Base-by-base conservation (phyloP, 2,888 invertebrate species). In the Sipha maydis region DNA sequence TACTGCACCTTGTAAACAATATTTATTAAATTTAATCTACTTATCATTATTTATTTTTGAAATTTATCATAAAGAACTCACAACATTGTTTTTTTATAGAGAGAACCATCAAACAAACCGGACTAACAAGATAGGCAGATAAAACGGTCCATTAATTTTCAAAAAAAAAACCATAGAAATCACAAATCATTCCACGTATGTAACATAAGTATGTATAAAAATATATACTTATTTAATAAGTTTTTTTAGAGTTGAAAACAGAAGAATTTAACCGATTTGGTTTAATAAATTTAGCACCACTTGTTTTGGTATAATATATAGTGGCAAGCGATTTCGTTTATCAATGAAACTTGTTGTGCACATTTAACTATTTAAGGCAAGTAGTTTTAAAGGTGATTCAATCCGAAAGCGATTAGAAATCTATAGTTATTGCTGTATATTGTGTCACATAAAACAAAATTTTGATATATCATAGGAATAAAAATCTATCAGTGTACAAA, bases 371-470 rank as follows among this genome's bases (percentile, higher is more conserved):
- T 71, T 71, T 85, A 85, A 85, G 84, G 84, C 76, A 67, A 31
- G 84, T 85, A 28, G 41, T 76, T 77, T 84, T 85, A 31, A 85
- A 85, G 76, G 67, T 67, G 84, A 85, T 85, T 77, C 67, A 67
- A 67, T 85, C 61, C 67, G 84, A 85, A 85, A 76, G 76, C 76
- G 76, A 85, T 85, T 85, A 85, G 84, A 85, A 85, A 85, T 76
- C 83, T 34, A 69, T 75, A 25, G n/a, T 84, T 41, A 28, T 31
- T 38, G 19, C 69, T 41, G 28, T 41, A 25, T 9, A 67, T 4
- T 41, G 25, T 75, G 25, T 38, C n/a, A 61, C 31, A 11, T 61
- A 21, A 76, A n/a, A 31, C 67, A 9, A 25, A 21, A 54, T 34
- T 84, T 85, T 76, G 76, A 61, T 1, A 3, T 61, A 38, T 34